A percentile compares a stretch with the other conserved stretches of the same genome.
These are phyloP conservation scores for Gephyroberyx darwinii DNA, from an alignment of 2,797 vertebrate genomes.

Conservation along the genomic window DNA sequence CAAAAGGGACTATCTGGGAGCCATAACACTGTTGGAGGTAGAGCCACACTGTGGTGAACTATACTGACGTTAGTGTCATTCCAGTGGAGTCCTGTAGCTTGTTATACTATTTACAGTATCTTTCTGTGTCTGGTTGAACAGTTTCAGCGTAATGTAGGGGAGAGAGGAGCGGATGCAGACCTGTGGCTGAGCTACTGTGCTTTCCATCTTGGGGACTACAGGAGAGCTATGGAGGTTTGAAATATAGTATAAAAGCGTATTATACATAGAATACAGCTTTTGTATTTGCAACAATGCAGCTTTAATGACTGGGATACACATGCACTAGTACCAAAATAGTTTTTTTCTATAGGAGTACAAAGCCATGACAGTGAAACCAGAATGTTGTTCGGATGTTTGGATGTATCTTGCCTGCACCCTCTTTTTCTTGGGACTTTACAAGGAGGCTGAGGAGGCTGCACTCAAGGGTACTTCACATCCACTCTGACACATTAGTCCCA, in stretches of 20 bases:
- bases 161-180: slow-evolving; percentile 81
- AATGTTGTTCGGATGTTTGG: slow-evolving; percentile 85
- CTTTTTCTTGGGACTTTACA: slow-evolving; percentile 90
- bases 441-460: slow-evolving; percentile 86
- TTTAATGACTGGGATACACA: background rate
- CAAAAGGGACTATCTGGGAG: slow-evolving; percentile 87
- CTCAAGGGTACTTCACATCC: slow-evolving; percentile 81
- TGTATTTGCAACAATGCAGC: background rate
- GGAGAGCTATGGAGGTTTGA: slow-evolving; percentile 86
- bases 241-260: background rate
- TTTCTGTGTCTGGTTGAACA: slow-evolving; percentile 49
- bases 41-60: background rate
- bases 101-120: too few species aligned
- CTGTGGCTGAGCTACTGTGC: slow-evolving; percentile 89
- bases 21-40: slow-evolving; percentile 88
- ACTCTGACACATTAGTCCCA: background rate
- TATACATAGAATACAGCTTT: background rate
- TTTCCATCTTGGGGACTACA: slow-evolving; percentile 90
- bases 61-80: slow-evolving; percentile 1
- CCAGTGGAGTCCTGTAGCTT: too few species aligned
- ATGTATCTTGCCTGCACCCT: slow-evolving; percentile 88
- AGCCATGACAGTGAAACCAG: slow-evolving; percentile 74
- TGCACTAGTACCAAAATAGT: background rate
- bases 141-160: slow-evolving; percentile 86
- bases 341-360: slow-evolving; percentile 83